These are phyloP conservation scores for Apamea epomidion DNA, from an alignment of 2,888 invertebrate genomes.

Conservation along the genomic window DNA sequence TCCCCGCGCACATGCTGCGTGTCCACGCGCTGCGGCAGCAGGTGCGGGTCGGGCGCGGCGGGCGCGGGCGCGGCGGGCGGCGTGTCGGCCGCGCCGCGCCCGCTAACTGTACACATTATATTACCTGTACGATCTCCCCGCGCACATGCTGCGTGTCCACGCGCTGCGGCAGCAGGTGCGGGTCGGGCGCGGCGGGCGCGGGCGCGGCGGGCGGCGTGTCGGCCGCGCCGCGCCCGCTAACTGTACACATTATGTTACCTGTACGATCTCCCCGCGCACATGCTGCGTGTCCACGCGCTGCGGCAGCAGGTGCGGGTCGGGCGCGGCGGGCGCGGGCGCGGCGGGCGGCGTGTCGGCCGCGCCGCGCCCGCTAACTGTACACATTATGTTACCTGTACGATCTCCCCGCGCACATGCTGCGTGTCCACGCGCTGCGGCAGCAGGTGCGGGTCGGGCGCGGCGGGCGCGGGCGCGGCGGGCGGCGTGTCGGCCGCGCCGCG, in stretches of 20 bases:
- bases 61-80: neutral
- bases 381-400: conserved; percentile 59
- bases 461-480: neutral
- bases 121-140: conserved; percentile 60
- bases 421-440: conserved; percentile 92
- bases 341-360: conserved; percentile 12
- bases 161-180: conserved; percentile 88
- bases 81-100: conserved; percentile 7
- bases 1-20: conserved; percentile 75
- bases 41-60: conserved; percentile 58
- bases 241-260: conserved; percentile 56
- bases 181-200: conserved; percentile 36
- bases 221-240: conserved; percentile 38
- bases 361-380: conserved; percentile 26
- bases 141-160: conserved; percentile 88
- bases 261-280: conserved; percentile 31
- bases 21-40: conserved; percentile 91
- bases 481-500: conserved; percentile 8
- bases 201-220: neutral
- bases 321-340: neutral
- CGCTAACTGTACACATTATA: conserved; percentile 30
- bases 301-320: conserved; percentile 85
- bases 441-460: conserved; percentile 72
- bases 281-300: conserved; percentile 90
- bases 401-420: conserved; percentile 61